Evolutionary conservation across 2,113 vertebrate species (phyloP), one percentile per base, ranked within the genome.

Genomic region (Kryptolebias marmoratus): DNA sequence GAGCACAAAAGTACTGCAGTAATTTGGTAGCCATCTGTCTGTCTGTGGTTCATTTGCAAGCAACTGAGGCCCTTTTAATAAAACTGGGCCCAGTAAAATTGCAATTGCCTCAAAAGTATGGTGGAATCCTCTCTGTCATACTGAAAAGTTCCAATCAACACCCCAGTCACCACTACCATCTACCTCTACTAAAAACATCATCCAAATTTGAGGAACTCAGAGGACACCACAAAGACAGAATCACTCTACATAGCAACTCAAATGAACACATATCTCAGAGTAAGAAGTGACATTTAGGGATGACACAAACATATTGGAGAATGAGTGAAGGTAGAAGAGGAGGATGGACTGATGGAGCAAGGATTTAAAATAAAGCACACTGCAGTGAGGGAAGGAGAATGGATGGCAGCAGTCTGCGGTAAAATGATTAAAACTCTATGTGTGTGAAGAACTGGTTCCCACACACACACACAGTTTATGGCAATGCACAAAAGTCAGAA

Each of bases 351-450:
- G 81, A 80, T 68, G 55, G 65, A 69, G 49, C 54, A 15, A 50
- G 28, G 10, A 49, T 22, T 31, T 39, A 73, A 68, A 71, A 50
- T 52, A 54, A 60, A 28, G 66, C 56, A 59, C 7, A 36, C 11
- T 5, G 4, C 44, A 49, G 42, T 1, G 22, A 64, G n/a, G 55
- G 48, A n/a, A 52, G 56, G 66, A 39, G 72, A 81, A 83, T 70
- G 36, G 73, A 87, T 82, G 61, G 67, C 42, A 58, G 68, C 63
- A 74, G 55, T 75, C 61, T 80, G 83, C 9, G 1, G 44, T 4
- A 47, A 73, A 82, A 83, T 69, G 53, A 89, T 85, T 77, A 64
- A 80, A 77, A 79, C 73, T n/a, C 2, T 10, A 42, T 22, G 65
- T 77, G 68, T 79, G 66, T 71, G 63, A 73, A 72, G 59, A 73